Conservation (phyloP, 2,888 invertebrate species). For the Punctoribates punctum region DNA sequence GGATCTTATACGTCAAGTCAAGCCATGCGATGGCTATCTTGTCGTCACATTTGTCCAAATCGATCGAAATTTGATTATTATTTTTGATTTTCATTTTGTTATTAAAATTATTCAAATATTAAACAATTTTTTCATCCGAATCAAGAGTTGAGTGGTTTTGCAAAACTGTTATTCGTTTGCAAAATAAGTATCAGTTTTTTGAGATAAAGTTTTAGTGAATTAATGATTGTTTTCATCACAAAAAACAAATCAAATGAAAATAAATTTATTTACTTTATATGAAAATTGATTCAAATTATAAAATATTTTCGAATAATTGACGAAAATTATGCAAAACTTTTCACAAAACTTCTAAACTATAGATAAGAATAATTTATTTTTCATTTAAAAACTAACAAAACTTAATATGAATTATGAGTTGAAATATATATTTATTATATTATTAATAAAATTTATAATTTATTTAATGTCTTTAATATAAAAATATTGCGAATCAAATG, state of each 20-base stretch:
- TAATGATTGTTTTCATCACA: conserved; percentile 12
- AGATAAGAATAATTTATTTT: too few relatives aligned
- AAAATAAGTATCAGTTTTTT: conserved; percentile 8
- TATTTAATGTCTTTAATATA: background rate
- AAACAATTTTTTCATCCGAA: background rate
- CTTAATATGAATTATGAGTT: background rate
- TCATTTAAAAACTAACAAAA: background rate
- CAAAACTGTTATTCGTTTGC: background rate
- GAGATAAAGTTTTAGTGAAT: background rate
- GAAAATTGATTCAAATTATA: background rate
- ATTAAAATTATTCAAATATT: background rate
- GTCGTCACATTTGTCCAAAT: background rate
- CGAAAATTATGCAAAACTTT: background rate
- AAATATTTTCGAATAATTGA: too few relatives aligned
- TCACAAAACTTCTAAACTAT: background rate
- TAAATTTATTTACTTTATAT: background rate
- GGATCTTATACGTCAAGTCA: background rate
- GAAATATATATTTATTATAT: background rate
- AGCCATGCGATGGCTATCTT: conserved; percentile 25
- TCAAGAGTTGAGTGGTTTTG: background rate
- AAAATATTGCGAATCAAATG: background rate
- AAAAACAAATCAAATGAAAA: background rate
- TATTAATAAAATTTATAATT: too few relatives aligned
- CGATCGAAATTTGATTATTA: background rate
- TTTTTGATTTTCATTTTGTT: background rate